phyloP scores from a whole-genome alignment of 2,113 vertebrate genomes.

The Furnarius figulus region DNA sequence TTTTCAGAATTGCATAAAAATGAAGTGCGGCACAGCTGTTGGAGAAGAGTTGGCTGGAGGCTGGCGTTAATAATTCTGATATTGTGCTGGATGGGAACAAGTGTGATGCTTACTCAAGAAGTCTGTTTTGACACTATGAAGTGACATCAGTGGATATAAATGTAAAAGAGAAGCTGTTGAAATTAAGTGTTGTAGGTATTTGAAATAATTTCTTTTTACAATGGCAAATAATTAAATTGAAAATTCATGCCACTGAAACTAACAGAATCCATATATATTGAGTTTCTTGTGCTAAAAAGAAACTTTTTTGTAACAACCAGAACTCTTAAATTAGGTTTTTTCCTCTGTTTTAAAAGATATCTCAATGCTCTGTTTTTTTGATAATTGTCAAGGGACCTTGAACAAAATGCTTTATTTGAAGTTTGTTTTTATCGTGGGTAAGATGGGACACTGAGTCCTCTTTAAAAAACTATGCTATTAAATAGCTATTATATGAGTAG shows the following conservation, averaged over 20 bases:
- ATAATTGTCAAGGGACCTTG: not conserved
- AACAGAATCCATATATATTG: not conserved
- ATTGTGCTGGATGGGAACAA: slow-evolving; percentile 42
- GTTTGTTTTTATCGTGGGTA: not conserved
- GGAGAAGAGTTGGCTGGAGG: slow-evolving; percentile 51
- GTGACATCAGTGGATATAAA: not conserved
- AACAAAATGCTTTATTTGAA: not conserved
- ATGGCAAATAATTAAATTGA: not conserved
- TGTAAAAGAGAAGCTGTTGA: not conserved
- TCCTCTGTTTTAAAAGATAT: not conserved
- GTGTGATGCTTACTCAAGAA: not conserved
- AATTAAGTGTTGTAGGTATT: not conserved
- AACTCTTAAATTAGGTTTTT: not conserved
- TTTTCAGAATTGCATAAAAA: slow-evolving; percentile 55
- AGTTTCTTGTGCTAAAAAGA: not conserved
- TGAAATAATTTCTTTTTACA: not conserved
- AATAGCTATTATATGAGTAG: not conserved
- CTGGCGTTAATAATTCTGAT: slow-evolving; percentile 1
- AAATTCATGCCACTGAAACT: not conserved
- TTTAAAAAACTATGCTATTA: not conserved
- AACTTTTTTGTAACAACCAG: not conserved
- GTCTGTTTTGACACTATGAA: not conserved
- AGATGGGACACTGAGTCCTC: not conserved
- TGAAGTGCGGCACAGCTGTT: slow-evolving; percentile 67
- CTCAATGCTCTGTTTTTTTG: not conserved